Evolutionary conservation across 2,888 invertebrate genomes (phyloP).

Genomic region (Tuberolachnus salignus): DNA sequence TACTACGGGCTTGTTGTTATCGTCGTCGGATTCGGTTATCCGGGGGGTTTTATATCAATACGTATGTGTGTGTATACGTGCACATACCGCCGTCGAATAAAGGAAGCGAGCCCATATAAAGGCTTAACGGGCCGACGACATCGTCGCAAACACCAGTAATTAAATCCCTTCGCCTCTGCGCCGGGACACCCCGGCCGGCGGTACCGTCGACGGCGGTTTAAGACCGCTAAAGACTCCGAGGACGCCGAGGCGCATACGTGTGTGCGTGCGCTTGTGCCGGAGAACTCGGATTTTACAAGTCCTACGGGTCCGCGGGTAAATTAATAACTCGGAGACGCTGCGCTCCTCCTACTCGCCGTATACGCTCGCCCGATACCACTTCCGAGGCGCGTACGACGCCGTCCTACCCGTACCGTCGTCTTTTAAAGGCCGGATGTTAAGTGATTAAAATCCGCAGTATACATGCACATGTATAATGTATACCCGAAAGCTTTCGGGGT

Average conservation of each 20-base stretch:
- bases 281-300: slow-evolving; percentile 44
- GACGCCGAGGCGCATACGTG: neutral
- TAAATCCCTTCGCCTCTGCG: slow-evolving; percentile 41
- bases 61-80: neutral
- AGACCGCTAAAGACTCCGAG: slow-evolving; percentile 50
- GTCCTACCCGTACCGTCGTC: neutral
- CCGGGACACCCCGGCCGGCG: neutral
- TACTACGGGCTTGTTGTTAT: neutral
- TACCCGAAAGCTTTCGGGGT: slow-evolving; percentile 13
- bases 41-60: neutral
- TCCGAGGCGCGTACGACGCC: neutral
- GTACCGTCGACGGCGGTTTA: slow-evolving; percentile 13
- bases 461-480: neutral
- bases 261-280: neutral
- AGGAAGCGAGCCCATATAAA: slow-evolving; percentile 47
- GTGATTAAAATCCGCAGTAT: slow-evolving; percentile 28
- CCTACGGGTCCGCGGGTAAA: slow-evolving; percentile 30
- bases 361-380: neutral
- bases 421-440: slow-evolving; percentile 38
- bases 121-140: slow-evolving; percentile 49
- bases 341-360: neutral
- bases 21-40: slow-evolving; percentile 1
- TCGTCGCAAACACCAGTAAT: slow-evolving; percentile 51
- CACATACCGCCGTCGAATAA: slow-evolving; percentile 21
- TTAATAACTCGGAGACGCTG: slow-evolving; percentile 44